Evolutionary conservation across 1,140 invertebrate genomes (phyloP).

Genomic region (Trichonephila inaurata): DNA sequence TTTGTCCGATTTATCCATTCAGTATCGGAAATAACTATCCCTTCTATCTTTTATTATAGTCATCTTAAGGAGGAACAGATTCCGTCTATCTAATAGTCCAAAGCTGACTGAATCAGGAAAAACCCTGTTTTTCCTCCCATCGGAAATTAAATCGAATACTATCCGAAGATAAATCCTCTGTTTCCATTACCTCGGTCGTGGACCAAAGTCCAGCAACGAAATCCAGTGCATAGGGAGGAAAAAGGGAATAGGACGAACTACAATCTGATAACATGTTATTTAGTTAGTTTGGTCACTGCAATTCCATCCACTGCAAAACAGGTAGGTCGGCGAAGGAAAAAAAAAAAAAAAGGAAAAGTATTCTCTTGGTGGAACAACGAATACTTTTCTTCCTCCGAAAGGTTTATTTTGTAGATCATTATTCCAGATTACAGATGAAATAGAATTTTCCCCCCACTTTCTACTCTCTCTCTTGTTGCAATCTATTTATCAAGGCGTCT

Average conservation of each 20-base stretch:
- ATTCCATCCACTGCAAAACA: constrained; percentile 33
- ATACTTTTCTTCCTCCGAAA: background rate
- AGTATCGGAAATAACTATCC: background rate
- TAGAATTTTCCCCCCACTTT: constrained; percentile 16
- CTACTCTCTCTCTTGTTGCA: background rate
- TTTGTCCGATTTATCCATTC: background rate
- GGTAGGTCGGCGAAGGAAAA: background rate
- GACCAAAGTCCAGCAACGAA: background rate
- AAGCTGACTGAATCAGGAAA: background rate
- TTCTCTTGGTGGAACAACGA: background rate
- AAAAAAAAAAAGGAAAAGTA: background rate
- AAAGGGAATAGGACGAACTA: constrained; percentile 17
- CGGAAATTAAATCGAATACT: constrained; percentile 71
- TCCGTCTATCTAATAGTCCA: background rate
- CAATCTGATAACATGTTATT: constrained; percentile 76
- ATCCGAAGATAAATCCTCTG: constrained; percentile 52
- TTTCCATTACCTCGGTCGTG: constrained; percentile 47
- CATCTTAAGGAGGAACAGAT: background rate
- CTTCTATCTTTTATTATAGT: constrained; percentile 14
- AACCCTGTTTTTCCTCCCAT: constrained; percentile 46
- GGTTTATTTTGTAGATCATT: constrained; percentile 74
- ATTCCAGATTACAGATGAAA: constrained; percentile 69
- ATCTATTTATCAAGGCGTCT: constrained; percentile 68
- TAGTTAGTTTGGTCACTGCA: constrained; percentile 65
- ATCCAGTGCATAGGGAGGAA: background rate